phyloP scores from a whole-genome alignment of 2,113 vertebrate species.

The Cyprinodon variegatus region DNA sequence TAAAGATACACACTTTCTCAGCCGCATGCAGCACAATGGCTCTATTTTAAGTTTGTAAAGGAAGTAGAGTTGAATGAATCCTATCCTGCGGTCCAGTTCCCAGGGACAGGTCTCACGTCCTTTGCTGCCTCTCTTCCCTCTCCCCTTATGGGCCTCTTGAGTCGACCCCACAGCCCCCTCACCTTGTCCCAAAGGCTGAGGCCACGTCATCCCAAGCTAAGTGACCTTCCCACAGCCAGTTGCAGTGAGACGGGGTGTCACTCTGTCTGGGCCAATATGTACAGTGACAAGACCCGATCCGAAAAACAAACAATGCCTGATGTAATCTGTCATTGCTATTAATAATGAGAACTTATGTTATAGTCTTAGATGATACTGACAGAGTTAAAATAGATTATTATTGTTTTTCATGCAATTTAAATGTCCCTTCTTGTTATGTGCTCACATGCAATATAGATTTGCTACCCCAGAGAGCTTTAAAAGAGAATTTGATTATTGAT shows the following conservation, averaged over 20 bases:
- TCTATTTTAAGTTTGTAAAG: slow-evolving; percentile 98
- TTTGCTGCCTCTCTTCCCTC: slow-evolving; percentile 84
- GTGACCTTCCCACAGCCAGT: slow-evolving; percentile 72
- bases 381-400: not conserved
- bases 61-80: slow-evolving; percentile 99
- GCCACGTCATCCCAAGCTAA: slow-evolving; percentile 57
- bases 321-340: slow-evolving; percentile 52
- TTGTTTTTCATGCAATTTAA: slow-evolving; percentile 37
- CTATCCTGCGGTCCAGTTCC: slow-evolving; percentile 99
- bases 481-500: slow-evolving; percentile 33
- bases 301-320: slow-evolving; percentile 35
- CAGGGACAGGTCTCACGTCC: slow-evolving; percentile 97
- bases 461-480: slow-evolving; percentile 17
- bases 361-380: slow-evolving; percentile 20
- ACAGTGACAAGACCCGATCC: slow-evolving; percentile 32
- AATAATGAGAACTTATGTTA: slow-evolving; percentile 54
- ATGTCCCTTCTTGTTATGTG: slow-evolving; percentile 13
- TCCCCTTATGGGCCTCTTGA: slow-evolving; percentile 85
- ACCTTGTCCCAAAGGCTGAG: slow-evolving; percentile 52
- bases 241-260: slow-evolving; percentile 27
- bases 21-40: slow-evolving; percentile 97
- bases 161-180: slow-evolving; percentile 77
- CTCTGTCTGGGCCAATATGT: slow-evolving; percentile 46
- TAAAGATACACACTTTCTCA: slow-evolving; percentile 84
- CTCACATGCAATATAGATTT: slow-evolving; percentile 2